These are phyloP conservation scores for Enteromius afrohamiltoni DNA, from an alignment of 2,797 vertebrate genomes.

Conservation along the genomic window DNA sequence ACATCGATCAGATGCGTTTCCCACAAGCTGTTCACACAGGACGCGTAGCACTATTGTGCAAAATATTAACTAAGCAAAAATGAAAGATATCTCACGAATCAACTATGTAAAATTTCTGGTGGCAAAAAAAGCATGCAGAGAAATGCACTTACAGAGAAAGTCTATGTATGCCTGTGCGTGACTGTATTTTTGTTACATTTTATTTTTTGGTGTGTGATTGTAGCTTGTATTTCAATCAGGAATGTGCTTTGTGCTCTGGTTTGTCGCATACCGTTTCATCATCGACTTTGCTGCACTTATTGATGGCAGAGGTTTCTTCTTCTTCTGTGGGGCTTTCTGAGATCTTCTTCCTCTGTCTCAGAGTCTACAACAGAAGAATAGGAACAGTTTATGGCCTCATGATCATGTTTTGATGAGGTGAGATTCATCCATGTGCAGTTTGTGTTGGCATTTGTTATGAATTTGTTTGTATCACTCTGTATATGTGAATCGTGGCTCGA, in stretches of 20 bases:
- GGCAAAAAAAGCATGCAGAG: background rate
- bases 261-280: constrained; percentile 53
- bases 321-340: constrained; percentile 33
- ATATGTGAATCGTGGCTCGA: background rate
- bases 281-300: constrained; percentile 63
- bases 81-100: background rate
- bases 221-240: background rate
- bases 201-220: no score
- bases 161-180: background rate
- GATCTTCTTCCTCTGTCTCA: constrained; percentile 58
- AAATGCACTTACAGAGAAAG: background rate
- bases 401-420: background rate
- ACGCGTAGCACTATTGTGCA: background rate
- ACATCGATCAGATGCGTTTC: background rate
- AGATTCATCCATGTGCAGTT: background rate
- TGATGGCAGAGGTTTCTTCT: constrained; percentile 52
- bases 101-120: background rate
- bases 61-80: constrained; percentile 10
- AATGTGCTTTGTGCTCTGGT: background rate
- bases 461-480: background rate
- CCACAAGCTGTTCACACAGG: background rate
- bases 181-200: background rate
- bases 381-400: background rate
- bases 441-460: background rate
- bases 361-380: constrained; percentile 50